A percentile compares a stretch with the other conserved stretches of the same genome.
phyloP scores from a whole-genome alignment of 2,888 invertebrate genomes.

The Sinohyriopsis cumingii region DNA sequence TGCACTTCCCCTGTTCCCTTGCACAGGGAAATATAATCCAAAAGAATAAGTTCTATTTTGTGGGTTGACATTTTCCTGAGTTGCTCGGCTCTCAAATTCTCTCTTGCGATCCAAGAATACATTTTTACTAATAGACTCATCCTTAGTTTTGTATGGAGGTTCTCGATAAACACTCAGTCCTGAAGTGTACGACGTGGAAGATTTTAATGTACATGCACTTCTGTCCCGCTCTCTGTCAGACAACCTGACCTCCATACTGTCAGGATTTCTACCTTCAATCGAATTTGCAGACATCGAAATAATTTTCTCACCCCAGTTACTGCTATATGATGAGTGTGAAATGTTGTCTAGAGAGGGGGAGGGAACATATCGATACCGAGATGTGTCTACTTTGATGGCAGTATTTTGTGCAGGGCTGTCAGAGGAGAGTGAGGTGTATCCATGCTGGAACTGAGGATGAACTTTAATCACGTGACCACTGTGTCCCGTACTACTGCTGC shows the following conservation, averaged over 20 bases:
- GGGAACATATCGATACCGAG: neutral
- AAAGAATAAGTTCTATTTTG: conserved; percentile 56
- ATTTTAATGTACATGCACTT: conserved; percentile 30
- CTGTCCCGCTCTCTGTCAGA: conserved; percentile 20
- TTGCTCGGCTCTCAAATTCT: conserved; percentile 42
- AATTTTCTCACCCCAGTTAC: conserved; percentile 30
- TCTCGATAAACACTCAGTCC: conserved; percentile 49
- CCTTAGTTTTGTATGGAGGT: conserved; percentile 13
- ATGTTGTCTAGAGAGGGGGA: conserved; percentile 25
- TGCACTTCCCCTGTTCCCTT: conserved; percentile 32
- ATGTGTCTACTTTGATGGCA: too few relatives aligned
- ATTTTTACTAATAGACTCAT: conserved; percentile 37
- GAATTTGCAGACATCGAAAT: conserved; percentile 29
- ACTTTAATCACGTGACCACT: neutral
- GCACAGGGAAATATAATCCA: conserved; percentile 58
- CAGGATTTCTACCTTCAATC: conserved; percentile 18
- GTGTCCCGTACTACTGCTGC: conserved; percentile 1
- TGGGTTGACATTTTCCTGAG: conserved; percentile 46
- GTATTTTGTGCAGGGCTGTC: conserved; percentile 1
- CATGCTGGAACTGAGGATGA: neutral
- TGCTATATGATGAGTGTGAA: conserved; percentile 9
- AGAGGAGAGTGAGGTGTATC: conserved; percentile 5
- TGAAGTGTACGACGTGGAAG: conserved; percentile 49
- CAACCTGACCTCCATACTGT: conserved; percentile 8
- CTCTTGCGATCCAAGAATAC: conserved; percentile 39